A percentile compares a stretch with the other conserved stretches of the same genome.
Conservation (phyloP, 2,888 invertebrate genomes). For the Protodeltote pygarga region DNA sequence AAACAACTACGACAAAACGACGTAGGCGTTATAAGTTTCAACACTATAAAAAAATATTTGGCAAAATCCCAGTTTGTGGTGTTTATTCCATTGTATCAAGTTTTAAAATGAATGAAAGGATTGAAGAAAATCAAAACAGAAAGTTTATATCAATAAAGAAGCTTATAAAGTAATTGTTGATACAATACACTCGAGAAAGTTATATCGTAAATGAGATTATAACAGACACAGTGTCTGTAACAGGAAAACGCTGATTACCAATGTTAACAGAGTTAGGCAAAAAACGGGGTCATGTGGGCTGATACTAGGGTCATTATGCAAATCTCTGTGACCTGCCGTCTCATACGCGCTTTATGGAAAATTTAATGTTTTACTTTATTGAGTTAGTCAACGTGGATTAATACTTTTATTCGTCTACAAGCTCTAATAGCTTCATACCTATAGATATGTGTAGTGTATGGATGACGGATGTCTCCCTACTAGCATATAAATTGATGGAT, state of each 20-base stretch:
- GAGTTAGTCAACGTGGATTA: neutral
- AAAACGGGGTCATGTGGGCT: slow-evolving; percentile 73
- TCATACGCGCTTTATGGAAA: slow-evolving; percentile 57
- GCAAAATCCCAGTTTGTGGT: slow-evolving; percentile 21
- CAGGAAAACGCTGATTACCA: slow-evolving; percentile 55
- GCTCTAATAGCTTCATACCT: too few species aligned
- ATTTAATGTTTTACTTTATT: slow-evolving; percentile 43
- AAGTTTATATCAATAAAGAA: neutral
- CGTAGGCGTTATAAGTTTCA: slow-evolving; percentile 26
- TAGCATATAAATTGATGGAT: slow-evolving; percentile 29
- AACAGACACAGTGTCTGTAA: slow-evolving; percentile 40
- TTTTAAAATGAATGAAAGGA: slow-evolving; percentile 13
- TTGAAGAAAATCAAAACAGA: neutral
- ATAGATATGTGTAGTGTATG: neutral
- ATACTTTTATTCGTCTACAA: neutral
- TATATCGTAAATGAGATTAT: slow-evolving; percentile 23
- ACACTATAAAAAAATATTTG: slow-evolving; percentile 27
- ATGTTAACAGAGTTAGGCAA: slow-evolving; percentile 56
- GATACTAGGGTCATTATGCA: slow-evolving; percentile 76
- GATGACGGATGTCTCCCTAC: slow-evolving; percentile 21
- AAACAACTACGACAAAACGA: slow-evolving; percentile 36
- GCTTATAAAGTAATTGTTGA: neutral
- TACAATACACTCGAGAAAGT: slow-evolving; percentile 27
- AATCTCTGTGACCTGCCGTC: slow-evolving; percentile 67
- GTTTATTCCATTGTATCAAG: slow-evolving; percentile 8